Evolutionary conservation across 2,888 invertebrate genomes (phyloP).

Genomic region (Myopa testacea): DNA sequence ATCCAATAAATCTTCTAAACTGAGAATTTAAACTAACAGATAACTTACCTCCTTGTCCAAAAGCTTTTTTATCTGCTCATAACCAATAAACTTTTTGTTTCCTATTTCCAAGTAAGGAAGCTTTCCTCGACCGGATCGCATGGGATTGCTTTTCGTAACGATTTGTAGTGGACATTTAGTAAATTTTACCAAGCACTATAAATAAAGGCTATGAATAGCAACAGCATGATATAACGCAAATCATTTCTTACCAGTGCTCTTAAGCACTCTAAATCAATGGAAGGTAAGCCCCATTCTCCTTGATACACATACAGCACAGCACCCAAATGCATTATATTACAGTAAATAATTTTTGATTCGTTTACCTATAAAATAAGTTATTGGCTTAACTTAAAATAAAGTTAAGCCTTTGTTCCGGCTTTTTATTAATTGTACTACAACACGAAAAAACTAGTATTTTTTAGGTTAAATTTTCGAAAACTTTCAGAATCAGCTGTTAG

Average conservation of each 20-base stretch:
- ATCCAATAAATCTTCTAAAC: background rate
- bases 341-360: too few relatives aligned
- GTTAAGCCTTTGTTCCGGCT: too few relatives aligned
- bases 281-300: conserved; percentile 89
- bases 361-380: too few relatives aligned
- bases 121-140: conserved; percentile 78
- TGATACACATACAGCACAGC: conserved; percentile 80
- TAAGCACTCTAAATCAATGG: conserved; percentile 85
- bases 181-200: conserved; percentile 78
- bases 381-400: too few relatives aligned
- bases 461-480: too few relatives aligned
- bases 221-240: background rate
- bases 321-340: conserved; percentile 59
- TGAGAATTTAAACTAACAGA: too few relatives aligned
- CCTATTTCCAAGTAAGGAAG: conserved; percentile 77
- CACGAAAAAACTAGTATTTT: too few relatives aligned
- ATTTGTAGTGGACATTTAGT: conserved; percentile 80
- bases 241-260: conserved; percentile 76
- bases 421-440: too few relatives aligned
- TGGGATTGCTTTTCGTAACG: conserved; percentile 77
- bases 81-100: conserved; percentile 72
- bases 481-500: too few relatives aligned
- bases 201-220: conserved; percentile 38
- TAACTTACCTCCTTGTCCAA: conserved; percentile 74
- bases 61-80: conserved; percentile 77